Conservation (phyloP, 2,888 invertebrate genomes). For the Dasypolia templi region DNA sequence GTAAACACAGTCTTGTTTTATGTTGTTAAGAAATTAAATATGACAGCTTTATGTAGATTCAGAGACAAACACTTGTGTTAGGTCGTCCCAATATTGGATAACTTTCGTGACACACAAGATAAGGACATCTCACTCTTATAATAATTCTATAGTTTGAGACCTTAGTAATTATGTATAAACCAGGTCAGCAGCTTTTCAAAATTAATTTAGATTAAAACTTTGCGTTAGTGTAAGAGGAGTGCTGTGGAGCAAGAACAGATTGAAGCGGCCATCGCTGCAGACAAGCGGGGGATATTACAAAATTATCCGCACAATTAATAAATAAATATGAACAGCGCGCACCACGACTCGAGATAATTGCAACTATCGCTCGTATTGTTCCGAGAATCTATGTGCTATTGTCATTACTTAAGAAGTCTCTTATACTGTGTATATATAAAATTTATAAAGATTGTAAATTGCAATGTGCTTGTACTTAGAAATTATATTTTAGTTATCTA, state of each 20-base stretch:
- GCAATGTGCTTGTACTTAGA: neutral
- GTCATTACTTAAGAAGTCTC: conserved; percentile 6
- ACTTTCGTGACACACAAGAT: neutral
- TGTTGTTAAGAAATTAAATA: neutral
- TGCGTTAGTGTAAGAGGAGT: no score
- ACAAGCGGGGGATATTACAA: conserved; percentile 45
- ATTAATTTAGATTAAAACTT: no score
- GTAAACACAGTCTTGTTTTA: neutral
- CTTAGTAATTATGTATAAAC: no score
- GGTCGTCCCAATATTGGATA: neutral
- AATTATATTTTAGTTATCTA: neutral
- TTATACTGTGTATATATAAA: conserved; percentile 1
- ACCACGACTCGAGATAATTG: conserved; percentile 20
- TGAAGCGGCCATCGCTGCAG: conserved; percentile 11
- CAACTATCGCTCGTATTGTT: neutral
- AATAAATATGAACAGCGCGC: conserved; percentile 19
- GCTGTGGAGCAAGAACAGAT: conserved; percentile 34
- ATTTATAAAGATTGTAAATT: conserved; percentile 11
- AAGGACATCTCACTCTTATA: neutral
- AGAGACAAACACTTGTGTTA: neutral
- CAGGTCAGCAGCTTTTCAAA: no score
- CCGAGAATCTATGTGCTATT: neutral
- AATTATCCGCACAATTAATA: conserved; percentile 32
- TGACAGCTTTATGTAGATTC: neutral
- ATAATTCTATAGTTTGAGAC: neutral